Evolutionary conservation across 2,888 invertebrate species (phyloP).

Genomic region (Eupeodes latifasciatus): DNA sequence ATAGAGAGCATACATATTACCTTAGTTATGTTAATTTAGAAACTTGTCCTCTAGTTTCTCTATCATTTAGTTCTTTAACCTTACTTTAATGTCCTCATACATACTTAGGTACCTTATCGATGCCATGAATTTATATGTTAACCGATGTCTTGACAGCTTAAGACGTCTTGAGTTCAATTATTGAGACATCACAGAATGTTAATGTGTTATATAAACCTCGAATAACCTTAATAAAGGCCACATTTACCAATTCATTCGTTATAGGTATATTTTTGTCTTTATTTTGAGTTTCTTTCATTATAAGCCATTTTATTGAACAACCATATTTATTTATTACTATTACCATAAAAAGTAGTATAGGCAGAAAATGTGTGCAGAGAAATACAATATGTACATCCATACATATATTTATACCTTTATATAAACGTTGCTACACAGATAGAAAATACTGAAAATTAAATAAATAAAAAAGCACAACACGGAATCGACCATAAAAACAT

Average conservation of each 20-base stretch:
- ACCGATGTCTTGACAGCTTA: too few species aligned
- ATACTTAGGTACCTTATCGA: too few species aligned
- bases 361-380: conserved; percentile 37
- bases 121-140: neutral
- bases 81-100: too few species aligned
- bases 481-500: conserved; percentile 35
- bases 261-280: neutral
- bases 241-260: neutral
- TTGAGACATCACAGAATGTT: conserved; percentile 14
- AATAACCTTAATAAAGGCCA: conserved; percentile 32
- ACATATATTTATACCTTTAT: neutral
- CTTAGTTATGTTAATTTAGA: too few species aligned
- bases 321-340: conserved; percentile 47
- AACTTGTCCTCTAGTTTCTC: too few species aligned
- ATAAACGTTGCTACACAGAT: conserved; percentile 9
- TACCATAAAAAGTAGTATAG: conserved; percentile 12
- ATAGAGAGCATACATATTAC: too few species aligned
- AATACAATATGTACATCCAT: neutral
- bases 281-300: neutral
- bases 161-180: conserved; percentile 17
- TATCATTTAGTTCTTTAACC: too few species aligned
- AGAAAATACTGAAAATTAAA: conserved; percentile 32
- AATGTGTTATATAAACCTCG: conserved; percentile 10
- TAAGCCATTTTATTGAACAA: conserved; percentile 51
- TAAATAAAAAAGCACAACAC: conserved; percentile 20